These are phyloP conservation scores for Serripes groenlandicus DNA, from an alignment of 2,888 invertebrate species.

Conservation along the genomic window DNA sequence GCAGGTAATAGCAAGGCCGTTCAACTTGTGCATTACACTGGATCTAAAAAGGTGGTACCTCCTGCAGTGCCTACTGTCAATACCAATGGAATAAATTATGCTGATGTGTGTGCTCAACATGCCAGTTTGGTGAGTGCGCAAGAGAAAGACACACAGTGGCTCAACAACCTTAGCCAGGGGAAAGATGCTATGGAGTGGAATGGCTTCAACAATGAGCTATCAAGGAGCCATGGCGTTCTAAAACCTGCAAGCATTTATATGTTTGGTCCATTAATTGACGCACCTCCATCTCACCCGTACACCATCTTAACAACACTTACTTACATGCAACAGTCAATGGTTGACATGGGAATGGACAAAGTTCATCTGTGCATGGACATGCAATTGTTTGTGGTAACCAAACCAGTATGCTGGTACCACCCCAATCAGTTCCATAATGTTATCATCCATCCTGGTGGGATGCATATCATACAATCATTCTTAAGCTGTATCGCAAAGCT, in stretches of 20 bases:
- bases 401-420: conserved; percentile 27
- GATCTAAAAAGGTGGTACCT: not conserved
- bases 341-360: conserved; percentile 22
- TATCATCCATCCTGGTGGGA: conserved; percentile 26
- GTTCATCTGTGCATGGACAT: conserved; percentile 32
- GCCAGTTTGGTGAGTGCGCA: not conserved
- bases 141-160: conserved; percentile 22
- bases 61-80: not conserved
- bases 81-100: not conserved
- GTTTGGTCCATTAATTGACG: conserved; percentile 30
- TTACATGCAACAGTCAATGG: conserved; percentile 18
- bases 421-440: conserved; percentile 19
- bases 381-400: conserved; percentile 21
- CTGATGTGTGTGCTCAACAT: conserved; percentile 4
- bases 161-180: conserved; percentile 12
- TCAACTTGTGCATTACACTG: not conserved
- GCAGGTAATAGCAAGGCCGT: not conserved
- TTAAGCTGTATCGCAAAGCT: conserved; percentile 5
- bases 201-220: conserved; percentile 27
- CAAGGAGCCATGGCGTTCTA: conserved; percentile 16
- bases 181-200: conserved; percentile 21
- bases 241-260: conserved; percentile 16
- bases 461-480: conserved; percentile 14
- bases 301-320: conserved; percentile 28
- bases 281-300: conserved; percentile 32